Percentiles rank a stretch among this genome's conserved stretches.
These are phyloP conservation scores for Maccullochella peelii DNA, from an alignment of 2,113 vertebrate species.

Conservation along the genomic window DNA sequence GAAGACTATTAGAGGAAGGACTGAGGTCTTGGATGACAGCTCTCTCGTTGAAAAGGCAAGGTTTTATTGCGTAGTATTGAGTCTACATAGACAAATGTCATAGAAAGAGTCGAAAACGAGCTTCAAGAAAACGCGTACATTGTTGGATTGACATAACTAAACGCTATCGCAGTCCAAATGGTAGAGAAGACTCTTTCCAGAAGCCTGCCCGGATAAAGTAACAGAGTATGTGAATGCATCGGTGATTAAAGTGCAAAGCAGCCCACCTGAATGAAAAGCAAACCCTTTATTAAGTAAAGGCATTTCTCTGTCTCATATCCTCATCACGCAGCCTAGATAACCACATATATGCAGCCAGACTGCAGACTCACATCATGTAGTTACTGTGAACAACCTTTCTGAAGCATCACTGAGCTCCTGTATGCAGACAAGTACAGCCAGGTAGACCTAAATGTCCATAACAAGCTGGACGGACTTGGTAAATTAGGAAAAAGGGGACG, in stretches of 20 bases:
- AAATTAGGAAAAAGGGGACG: slow-evolving; percentile 3
- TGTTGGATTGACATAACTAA: slow-evolving; percentile 4
- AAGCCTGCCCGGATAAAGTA: slow-evolving; percentile 21
- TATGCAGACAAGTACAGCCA: slow-evolving; percentile 30
- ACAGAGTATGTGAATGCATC: neutral
- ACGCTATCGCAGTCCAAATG: slow-evolving; percentile 19
- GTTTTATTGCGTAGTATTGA: neutral
- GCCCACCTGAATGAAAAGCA: slow-evolving; percentile 13
- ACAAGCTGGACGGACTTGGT: slow-evolving; percentile 20
- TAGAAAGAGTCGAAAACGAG: neutral
- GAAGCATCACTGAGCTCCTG: slow-evolving; percentile 53
- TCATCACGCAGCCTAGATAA: slow-evolving; percentile 34
- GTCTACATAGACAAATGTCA: neutral
- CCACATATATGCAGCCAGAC: slow-evolving; percentile 26
- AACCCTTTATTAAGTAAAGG: slow-evolving; percentile 13
- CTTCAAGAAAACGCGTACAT: neutral
- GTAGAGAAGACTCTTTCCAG: slow-evolving; percentile 1
- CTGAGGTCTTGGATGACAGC: slow-evolving; percentile 72
- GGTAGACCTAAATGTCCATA: slow-evolving; percentile 13
- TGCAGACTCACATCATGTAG: slow-evolving; percentile 54
- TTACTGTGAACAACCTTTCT: slow-evolving; percentile 21
- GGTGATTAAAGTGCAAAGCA: slow-evolving; percentile 49
- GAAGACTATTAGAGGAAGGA: slow-evolving; percentile 83
- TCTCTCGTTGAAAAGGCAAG: slow-evolving; percentile 57
- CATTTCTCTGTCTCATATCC: neutral